Evolutionary conservation across 2,113 vertebrate species (phyloP), one percentile per base, ranked within the genome.

Genomic region (Megaceryle torquata): DNA sequence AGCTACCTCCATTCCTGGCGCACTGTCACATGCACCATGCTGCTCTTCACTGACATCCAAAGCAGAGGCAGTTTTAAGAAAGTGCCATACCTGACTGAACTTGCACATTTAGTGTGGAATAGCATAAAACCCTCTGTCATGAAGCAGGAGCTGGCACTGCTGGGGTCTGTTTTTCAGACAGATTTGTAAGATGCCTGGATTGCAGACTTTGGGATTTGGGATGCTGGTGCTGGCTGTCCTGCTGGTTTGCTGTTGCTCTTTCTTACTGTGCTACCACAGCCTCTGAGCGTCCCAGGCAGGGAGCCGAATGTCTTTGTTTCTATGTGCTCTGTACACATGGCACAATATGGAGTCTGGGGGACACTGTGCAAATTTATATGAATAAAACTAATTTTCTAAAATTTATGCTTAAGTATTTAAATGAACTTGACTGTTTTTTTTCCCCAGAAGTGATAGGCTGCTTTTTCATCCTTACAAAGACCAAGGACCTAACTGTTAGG

Each of bases 21-120:
- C 29, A 75, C 53, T 2, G 0, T 39, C 51, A 11, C 0, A 0
- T 21, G 51, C 25, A 9, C 0, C 3, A 3, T 5, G 39, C 43
- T 61, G 74, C 75, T 53, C 11, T 60, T 83, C 48, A 50, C 48
- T 22, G 61, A 7, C 12, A 1, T 9, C 51, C 68, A 81, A 13
- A 59, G 72, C 44, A 60, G 69, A 74, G 44, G 50, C 63, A 48
- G 17, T 9, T 56, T 35, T 64, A 41, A 29, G 44, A 13, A 54
- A 11, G 12, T 25, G 37, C 68, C 37, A 4, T 10, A 22, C 9
- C 51, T 35, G 26, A 29, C 29, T 37, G 20, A 26, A 10, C 57
- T 75, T 41, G 5, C 56, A 54, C 41, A 10, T 56, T 50, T 31
- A 11, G 14, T 8, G 29, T 74, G 72, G 18, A 50, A 24, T 50